phyloP scores from a whole-genome alignment of 2,113 vertebrate species.

The Phyllostomus hastatus region DNA sequence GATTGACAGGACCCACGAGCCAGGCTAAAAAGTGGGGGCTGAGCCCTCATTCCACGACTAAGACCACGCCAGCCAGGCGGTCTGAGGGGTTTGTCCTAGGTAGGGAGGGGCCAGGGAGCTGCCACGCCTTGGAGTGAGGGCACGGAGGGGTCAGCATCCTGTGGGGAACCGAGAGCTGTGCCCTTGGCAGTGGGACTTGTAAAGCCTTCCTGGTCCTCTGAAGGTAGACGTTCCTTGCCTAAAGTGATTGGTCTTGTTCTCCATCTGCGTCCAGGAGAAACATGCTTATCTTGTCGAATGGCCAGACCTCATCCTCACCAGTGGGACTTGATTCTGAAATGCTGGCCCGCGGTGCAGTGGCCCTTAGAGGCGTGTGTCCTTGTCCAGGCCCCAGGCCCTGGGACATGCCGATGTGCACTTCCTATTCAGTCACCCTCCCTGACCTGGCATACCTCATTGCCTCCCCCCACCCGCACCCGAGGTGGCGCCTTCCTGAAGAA shows the following conservation, averaged over 20 bases:
- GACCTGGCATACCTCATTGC: not conserved
- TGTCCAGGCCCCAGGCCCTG: not conserved
- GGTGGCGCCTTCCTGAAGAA: not conserved
- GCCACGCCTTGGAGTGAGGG: not conserved
- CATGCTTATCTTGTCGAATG: not conserved
- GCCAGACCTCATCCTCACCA: not conserved
- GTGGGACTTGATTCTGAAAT: not conserved
- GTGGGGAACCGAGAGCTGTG: no score
- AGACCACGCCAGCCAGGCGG: not conserved
- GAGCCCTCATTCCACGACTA: not conserved
- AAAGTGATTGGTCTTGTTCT: conserved; percentile 13
- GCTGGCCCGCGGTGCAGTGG: not conserved
- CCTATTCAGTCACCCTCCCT: no score
- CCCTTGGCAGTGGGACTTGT: not conserved
- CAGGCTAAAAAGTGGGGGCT: not conserved
- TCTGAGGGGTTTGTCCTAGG: not conserved
- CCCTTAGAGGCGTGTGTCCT: not conserved
- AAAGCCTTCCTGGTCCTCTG: not conserved
- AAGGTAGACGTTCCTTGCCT: conserved; percentile 19
- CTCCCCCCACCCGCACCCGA: no score
- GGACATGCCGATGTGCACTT: accelerated
- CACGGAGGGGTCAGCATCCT: no score
- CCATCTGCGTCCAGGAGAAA: not conserved
- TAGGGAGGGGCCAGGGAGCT: not conserved
- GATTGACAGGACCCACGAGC: not conserved